These are phyloP conservation scores for Eucidaris tribuloides DNA, from an alignment of 35 echinoderm and acorn worm species.

Conservation along the genomic window DNA sequence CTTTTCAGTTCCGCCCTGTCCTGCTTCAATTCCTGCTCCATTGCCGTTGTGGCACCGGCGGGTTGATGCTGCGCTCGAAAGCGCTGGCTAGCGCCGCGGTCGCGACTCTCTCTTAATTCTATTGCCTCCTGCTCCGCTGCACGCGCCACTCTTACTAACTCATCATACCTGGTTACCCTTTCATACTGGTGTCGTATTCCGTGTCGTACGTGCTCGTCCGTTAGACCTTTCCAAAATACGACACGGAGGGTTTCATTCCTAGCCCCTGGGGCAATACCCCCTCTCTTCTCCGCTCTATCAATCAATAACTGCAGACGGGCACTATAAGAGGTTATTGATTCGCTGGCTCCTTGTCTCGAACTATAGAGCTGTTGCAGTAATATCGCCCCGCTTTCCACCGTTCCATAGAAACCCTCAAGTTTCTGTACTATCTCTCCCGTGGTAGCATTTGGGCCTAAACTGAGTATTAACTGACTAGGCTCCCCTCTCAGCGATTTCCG, in stretches of 20 bases:
- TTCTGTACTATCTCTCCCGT: neutral
- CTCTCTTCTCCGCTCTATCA: neutral
- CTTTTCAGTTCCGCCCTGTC: too few relatives aligned
- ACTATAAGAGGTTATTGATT: conserved; percentile 5
- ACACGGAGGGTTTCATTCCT: conserved; percentile 8
- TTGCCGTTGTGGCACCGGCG: too few relatives aligned
- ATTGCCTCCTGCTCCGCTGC: conserved; percentile 14
- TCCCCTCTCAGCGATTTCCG: conserved; percentile 17
- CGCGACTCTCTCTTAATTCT: too few relatives aligned
- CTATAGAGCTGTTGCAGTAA: conserved; percentile 28
- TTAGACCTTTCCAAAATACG: conserved; percentile 39
- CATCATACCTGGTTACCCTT: neutral
- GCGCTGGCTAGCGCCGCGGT: too few relatives aligned
- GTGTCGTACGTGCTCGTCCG: neutral
- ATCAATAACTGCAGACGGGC: conserved; percentile 4
- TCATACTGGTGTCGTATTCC: conserved; percentile 18
- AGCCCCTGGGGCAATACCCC: neutral
- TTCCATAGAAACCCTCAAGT: conserved; percentile 13
- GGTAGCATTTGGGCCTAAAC: conserved; percentile 3
- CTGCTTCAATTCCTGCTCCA: too few relatives aligned
- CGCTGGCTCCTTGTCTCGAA: neutral
- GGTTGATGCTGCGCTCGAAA: too few relatives aligned
- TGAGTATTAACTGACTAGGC: neutral
- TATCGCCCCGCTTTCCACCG: conserved; percentile 22
- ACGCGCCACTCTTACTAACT: conserved; percentile 7